Conservation (phyloP, 2,113 vertebrate genomes). For the Elanus axillaris region DNA sequence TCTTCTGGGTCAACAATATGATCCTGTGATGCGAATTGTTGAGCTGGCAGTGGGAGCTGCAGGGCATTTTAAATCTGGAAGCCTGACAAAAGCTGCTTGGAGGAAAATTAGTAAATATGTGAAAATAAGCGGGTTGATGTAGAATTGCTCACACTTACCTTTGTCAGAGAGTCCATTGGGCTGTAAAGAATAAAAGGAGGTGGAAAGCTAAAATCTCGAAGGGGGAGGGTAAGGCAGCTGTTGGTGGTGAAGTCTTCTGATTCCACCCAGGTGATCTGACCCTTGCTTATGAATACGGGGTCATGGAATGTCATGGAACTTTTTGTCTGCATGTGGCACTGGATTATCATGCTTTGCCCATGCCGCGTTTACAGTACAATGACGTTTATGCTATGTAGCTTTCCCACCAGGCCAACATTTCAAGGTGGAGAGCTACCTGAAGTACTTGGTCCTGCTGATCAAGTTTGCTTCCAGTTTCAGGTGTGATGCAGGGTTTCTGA, state of each 20-base stretch:
- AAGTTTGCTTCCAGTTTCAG: not conserved
- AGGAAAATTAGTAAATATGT: not conserved
- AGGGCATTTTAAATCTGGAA: not conserved
- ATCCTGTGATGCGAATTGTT: not conserved
- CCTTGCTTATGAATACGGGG: not conserved
- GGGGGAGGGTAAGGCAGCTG: not conserved
- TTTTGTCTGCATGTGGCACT: not conserved
- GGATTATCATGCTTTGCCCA: not conserved
- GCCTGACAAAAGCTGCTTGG: not conserved
- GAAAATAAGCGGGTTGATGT: not conserved
- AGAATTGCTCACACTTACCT: not conserved
- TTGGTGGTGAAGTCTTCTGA: not conserved
- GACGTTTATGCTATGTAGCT: not conserved
- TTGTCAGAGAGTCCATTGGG: not conserved
- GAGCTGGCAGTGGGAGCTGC: not conserved
- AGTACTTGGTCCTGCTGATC: not conserved
- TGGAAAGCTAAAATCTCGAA: not conserved
- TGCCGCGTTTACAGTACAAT: accelerated
- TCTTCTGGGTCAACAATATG: not conserved
- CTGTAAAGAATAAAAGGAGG: not conserved
- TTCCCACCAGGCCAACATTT: not conserved
- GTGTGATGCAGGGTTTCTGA: not conserved
- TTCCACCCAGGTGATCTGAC: not conserved
- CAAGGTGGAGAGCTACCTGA: not conserved
- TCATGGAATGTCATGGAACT: not conserved